A percentile compares a stretch with the other conserved stretches of the same genome.
Evolutionary conservation across 2,888 invertebrate genomes (phyloP).

Genomic region (Drosophila histrio): DNA sequence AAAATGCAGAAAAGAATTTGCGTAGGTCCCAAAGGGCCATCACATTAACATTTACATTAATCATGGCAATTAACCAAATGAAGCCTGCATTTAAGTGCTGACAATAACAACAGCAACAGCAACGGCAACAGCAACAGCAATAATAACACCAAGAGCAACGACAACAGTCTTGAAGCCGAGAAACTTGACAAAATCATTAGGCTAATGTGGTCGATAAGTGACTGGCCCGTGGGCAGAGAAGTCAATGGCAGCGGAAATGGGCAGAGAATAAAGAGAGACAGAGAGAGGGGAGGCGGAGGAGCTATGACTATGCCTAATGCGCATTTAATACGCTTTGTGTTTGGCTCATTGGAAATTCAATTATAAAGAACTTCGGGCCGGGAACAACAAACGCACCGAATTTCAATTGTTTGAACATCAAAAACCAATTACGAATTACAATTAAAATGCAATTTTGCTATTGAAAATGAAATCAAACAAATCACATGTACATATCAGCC

Average conservation of each 20-base stretch:
- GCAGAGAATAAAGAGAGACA: not conserved
- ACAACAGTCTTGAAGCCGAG: slow-evolving; percentile 13
- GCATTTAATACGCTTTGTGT: slow-evolving; percentile 60
- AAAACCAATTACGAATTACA: slow-evolving; percentile 55
- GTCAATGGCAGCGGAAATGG: slow-evolving; percentile 18
- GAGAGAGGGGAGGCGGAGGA: not conserved
- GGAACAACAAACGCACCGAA: slow-evolving; percentile 9
- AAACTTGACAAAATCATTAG: slow-evolving; percentile 71
- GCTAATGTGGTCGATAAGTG: slow-evolving; percentile 73
- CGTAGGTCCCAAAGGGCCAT: slow-evolving; percentile 51
- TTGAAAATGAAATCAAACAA: slow-evolving; percentile 39
- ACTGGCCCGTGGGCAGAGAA: slow-evolving; percentile 47
- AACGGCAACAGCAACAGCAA: slow-evolving; percentile 1
- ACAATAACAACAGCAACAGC: slow-evolving; percentile 52
- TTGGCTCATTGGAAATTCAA: slow-evolving; percentile 45
- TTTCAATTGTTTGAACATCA: slow-evolving; percentile 44
- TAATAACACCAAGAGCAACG: not conserved
- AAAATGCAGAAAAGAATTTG: slow-evolving; percentile 20
- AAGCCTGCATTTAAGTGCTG: slow-evolving; percentile 77
- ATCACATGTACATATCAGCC: slow-evolving; percentile 20
- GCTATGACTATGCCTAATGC: slow-evolving; percentile 48
- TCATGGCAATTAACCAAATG: slow-evolving; percentile 75
- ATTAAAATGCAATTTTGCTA: slow-evolving; percentile 62
- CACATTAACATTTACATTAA: slow-evolving; percentile 64
- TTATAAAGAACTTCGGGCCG: slow-evolving; percentile 26